Evolutionary conservation across 2,113 vertebrate genomes (phyloP).

Genomic region (Heloderma charlesbogerti): DNA sequence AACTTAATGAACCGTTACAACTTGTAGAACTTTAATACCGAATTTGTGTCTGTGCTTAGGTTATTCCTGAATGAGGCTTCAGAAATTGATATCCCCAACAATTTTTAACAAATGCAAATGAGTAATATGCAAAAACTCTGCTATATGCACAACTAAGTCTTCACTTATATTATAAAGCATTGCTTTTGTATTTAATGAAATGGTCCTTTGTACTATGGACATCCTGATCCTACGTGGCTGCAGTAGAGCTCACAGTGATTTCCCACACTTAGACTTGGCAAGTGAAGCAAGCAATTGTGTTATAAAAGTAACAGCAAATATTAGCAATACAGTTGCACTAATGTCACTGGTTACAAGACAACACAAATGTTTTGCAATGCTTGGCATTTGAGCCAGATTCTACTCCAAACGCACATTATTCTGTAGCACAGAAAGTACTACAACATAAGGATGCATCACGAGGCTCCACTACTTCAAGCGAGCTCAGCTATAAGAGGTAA

Average conservation of each 20-base stretch:
- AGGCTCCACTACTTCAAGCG: background rate
- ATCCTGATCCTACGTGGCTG: background rate
- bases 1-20: background rate
- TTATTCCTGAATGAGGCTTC: background rate
- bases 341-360: background rate
- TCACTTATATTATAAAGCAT: constrained; percentile 1
- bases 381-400: background rate
- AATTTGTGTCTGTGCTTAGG: background rate
- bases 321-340: background rate
- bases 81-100: background rate
- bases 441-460: background rate
- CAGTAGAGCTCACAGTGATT: background rate
- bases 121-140: background rate
- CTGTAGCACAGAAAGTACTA: background rate
- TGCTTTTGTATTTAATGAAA: background rate
- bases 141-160: background rate
- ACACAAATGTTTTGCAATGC: background rate
- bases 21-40: background rate
- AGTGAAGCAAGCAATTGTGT: background rate
- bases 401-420: background rate
- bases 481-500: background rate
- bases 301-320: background rate
- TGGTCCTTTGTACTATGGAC: background rate
- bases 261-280: background rate
- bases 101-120: background rate